Base-by-base conservation (phyloP, 2,888 invertebrate species). In the Diploptera punctata region DNA sequence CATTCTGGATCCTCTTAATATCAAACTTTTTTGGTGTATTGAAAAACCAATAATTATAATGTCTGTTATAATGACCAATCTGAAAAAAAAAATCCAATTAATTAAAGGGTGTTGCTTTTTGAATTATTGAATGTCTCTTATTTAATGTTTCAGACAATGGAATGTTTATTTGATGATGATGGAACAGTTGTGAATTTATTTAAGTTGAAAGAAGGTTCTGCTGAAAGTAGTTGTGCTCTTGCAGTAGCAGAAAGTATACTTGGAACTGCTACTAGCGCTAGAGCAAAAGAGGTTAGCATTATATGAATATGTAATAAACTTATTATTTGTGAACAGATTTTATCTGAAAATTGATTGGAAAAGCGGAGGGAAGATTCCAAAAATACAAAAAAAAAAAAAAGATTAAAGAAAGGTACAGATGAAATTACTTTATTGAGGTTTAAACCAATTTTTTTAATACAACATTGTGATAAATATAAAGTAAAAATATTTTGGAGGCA, bases 141-240 rank as follows among this genome's bases (percentile, higher is more conserved):
- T 31, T 74, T 49, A 65, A 67, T 62, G 70, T 78, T 79, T 18
- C 78, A 91, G 91, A 87, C 86, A 2, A 86, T 91, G 81, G 89
- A 90, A 76, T 87, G 88, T 77, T 78, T 89, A n/a, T 77, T 87
- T 13, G 81, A 83, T 69, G 84, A 87, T 62, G 86, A 86, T 21
- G 86, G 84, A 1, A 85, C 86, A 73, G 83, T 93, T 16, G 87
- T 91, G 3, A 92, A 91, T 79, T 83, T 93, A 52, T 91, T 88
- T 82, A 89, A 89, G 74, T 80, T 92, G 60, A 83, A 83, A 3
- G 85, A 86, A 67, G 93, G 93, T 13, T 80, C 84, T 61, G 87
- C 88, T 0, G 81, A 82, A 19, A 81, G 82, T 61, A 92, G 93
- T 81, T 90, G 89, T 80, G 92, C 93, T 13, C 86, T 86, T 70